These are phyloP conservation scores for Melanocharis versteri DNA, from an alignment of 2,113 vertebrate genomes.

Conservation along the genomic window DNA sequence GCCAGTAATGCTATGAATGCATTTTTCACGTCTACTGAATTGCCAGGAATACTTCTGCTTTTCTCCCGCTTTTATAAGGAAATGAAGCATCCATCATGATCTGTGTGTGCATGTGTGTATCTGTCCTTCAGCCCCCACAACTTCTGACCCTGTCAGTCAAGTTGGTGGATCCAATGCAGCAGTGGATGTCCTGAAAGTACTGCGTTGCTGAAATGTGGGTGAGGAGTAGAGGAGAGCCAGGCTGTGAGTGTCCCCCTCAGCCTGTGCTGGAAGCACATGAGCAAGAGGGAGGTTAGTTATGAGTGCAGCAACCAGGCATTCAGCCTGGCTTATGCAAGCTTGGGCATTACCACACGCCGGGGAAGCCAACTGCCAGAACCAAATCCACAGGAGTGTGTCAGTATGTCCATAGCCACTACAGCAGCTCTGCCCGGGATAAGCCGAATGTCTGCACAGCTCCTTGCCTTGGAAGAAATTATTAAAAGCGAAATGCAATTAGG, in stretches of 20 bases:
- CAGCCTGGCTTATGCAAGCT: background rate
- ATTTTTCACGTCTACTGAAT: background rate
- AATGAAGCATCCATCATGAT: background rate
- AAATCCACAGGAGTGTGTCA: background rate
- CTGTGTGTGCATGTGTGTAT: background rate
- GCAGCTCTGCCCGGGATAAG: background rate
- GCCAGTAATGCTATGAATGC: slow-evolving; percentile 18
- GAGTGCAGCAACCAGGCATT: background rate
- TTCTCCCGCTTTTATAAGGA: slow-evolving; percentile 29
- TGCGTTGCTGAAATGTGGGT: background rate
- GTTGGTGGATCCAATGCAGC: background rate
- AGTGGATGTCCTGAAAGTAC: background rate
- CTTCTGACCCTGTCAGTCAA: background rate
- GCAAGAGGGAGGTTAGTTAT: background rate
- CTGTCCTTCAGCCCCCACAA: background rate
- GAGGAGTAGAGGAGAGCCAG: background rate
- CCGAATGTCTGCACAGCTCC: background rate
- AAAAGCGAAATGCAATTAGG: background rate
- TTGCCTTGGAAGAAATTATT: background rate
- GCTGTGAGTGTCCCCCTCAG: background rate
- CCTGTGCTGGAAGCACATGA: background rate
- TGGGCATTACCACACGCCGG: background rate
- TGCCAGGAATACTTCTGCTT: slow-evolving; percentile 15
- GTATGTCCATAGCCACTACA: background rate
- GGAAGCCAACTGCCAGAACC: background rate